Conservation (phyloP, 1,140 invertebrate genomes). For the Drosophila pruinosa region DNA sequence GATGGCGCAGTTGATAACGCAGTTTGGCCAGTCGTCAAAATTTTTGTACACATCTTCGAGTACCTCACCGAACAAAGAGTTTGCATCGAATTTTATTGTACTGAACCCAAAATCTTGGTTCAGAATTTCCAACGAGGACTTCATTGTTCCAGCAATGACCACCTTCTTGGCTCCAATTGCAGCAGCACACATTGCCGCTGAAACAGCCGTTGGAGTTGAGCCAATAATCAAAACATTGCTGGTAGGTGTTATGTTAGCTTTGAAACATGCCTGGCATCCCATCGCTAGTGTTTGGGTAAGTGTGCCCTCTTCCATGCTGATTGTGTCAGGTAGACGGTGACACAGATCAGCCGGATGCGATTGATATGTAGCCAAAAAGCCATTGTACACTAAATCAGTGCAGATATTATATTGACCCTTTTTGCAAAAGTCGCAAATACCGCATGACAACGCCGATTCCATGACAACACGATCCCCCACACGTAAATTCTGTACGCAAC, state of each 20-base stretch:
- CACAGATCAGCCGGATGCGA: conserved; percentile 71
- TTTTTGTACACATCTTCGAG: conserved; percentile 50
- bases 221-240: conserved; percentile 71
- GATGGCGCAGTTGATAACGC: conserved; percentile 65
- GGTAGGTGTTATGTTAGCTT: conserved; percentile 53
- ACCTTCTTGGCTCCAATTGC: conserved; percentile 66
- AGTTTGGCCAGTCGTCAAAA: conserved; percentile 61
- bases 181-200: conserved; percentile 57
- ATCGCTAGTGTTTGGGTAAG: conserved; percentile 63
- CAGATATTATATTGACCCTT: conserved; percentile 69
- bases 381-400: conserved; percentile 57
- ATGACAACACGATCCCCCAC: conserved; percentile 68
- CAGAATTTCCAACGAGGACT: conserved; percentile 25
- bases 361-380: conserved; percentile 60
- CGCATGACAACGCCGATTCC: conserved; percentile 69
- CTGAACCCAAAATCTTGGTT: conserved; percentile 46
- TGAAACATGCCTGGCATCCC: conserved; percentile 72
- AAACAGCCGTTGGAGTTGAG: conserved; percentile 49
- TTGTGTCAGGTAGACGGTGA: conserved; percentile 52
- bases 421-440: conserved; percentile 71
- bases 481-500: conserved; percentile 50
- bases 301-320: conserved; percentile 60
- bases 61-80: conserved; percentile 39
- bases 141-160: conserved; percentile 43
- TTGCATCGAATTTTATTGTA: conserved; percentile 46